Evolutionary conservation across 2,888 invertebrate genomes (phyloP).

Genomic region (Myathropa florea): DNA sequence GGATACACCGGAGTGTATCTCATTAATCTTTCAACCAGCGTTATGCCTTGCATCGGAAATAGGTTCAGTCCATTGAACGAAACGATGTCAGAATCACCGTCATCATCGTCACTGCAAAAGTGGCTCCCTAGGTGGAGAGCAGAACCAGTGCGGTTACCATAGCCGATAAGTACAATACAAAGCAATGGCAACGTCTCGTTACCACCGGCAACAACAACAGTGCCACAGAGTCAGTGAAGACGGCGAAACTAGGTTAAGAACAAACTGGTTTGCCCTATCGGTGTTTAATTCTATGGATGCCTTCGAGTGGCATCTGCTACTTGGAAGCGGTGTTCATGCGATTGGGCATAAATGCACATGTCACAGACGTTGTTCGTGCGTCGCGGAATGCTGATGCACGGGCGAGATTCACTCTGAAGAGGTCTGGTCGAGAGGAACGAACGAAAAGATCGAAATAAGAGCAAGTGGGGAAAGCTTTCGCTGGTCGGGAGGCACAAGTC

Average conservation of each 20-base stretch:
- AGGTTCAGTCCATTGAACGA: constrained; percentile 8
- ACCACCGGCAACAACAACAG: not conserved
- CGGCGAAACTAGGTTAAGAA: constrained; percentile 70
- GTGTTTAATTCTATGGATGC: constrained; percentile 41
- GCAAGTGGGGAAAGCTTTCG: constrained; percentile 65
- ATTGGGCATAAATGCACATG: not conserved
- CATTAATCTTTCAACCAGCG: constrained; percentile 15
- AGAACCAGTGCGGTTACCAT: not conserved
- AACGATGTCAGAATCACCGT: not conserved
- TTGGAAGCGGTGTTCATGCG: not conserved
- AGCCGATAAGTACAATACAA: not conserved
- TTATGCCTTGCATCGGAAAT: constrained; percentile 5
- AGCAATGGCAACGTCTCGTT: not conserved
- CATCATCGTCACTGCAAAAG: not conserved
- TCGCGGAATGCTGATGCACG: not conserved
- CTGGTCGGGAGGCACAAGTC: constrained; percentile 10
- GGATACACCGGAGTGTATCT: not conserved
- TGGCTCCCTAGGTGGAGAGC: not conserved
- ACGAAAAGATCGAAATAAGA: constrained; percentile 33
- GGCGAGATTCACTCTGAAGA: not conserved
- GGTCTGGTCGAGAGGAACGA: not conserved
- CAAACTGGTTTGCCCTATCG: constrained; percentile 68
- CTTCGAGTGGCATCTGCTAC: constrained; percentile 44
- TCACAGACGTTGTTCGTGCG: not conserved
- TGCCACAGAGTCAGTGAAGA: constrained; percentile 36